Conservation (phyloP, 2,888 invertebrate genomes). For the Dasysyrphus albostriatus region DNA sequence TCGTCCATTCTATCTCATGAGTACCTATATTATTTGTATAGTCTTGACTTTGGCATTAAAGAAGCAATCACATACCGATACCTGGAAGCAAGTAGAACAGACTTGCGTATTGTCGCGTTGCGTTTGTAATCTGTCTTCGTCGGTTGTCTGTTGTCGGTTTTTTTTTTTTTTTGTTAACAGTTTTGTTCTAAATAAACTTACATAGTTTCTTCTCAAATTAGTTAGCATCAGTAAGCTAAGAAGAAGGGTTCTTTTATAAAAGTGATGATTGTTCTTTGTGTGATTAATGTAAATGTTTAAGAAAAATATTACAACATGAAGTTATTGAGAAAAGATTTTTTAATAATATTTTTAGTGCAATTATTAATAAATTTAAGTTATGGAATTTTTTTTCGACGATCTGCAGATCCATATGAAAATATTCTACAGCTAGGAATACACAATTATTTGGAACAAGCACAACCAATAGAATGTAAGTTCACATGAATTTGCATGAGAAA, state of each 20-base stretch:
- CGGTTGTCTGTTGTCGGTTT: not conserved
- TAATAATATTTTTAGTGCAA: constrained; percentile 18
- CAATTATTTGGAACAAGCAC: constrained; percentile 58
- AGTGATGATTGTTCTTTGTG: not conserved
- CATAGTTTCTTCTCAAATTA: not conserved
- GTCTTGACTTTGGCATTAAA: constrained; percentile 51
- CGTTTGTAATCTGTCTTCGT: not conserved
- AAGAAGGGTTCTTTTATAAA: constrained; percentile 1
- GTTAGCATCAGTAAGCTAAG: constrained; percentile 31
- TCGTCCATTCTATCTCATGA: not conserved
- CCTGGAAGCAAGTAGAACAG: constrained; percentile 22
- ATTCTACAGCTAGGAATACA: constrained; percentile 59
- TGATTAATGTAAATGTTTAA: not conserved
- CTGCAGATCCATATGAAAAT: constrained; percentile 28
- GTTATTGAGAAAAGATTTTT: not conserved
- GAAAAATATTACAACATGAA: constrained; percentile 25
- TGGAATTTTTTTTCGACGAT: constrained; percentile 20
- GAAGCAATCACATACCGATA: constrained; percentile 25
- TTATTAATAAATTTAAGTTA: constrained; percentile 13
- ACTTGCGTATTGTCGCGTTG: constrained; percentile 4
- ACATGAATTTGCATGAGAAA: not conserved
- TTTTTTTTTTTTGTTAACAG: not conserved
- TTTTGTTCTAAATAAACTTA: constrained; percentile 4
- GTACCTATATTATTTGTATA: constrained; percentile 30
- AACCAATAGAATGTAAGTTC: constrained; percentile 49